phyloP scores from a whole-genome alignment of 2,888 invertebrate species.

The Rhynchonema sp. region DNA sequence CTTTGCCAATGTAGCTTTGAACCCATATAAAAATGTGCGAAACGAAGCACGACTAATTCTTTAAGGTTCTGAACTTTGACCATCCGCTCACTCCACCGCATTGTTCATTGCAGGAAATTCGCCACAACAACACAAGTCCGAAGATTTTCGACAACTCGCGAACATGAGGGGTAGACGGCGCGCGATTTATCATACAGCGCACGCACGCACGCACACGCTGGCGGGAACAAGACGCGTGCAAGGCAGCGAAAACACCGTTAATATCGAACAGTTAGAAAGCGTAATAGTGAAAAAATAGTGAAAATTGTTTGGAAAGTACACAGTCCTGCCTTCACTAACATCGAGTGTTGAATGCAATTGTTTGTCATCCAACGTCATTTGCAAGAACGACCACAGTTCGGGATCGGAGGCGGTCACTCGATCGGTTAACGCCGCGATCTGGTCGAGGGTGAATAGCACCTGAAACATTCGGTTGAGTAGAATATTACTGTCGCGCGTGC shows the following conservation, averaged over 20 bases:
- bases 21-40: too few relatives aligned
- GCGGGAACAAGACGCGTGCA: too few relatives aligned
- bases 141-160: neutral
- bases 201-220: too few relatives aligned
- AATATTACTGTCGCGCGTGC: too few relatives aligned
- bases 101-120: neutral
- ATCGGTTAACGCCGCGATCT: slow-evolving; percentile 12
- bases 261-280: neutral
- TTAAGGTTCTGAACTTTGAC: too few relatives aligned
- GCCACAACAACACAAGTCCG: neutral
- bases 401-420: slow-evolving; percentile 1
- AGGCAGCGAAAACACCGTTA: too few relatives aligned
- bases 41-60: too few relatives aligned
- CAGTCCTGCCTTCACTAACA: slow-evolving; percentile 6
- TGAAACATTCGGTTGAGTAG: too few relatives aligned
- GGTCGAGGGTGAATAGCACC: slow-evolving; percentile 17
- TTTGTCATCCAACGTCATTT: slow-evolving; percentile 7
- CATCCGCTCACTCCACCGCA: too few relatives aligned
- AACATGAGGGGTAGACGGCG: too few relatives aligned
- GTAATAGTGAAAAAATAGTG: neutral
- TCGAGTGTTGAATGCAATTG: slow-evolving; percentile 8
- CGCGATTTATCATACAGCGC: too few relatives aligned
- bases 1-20: too few relatives aligned
- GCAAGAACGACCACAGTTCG: slow-evolving; percentile 2
- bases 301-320: neutral